Evolutionary conservation across 1,140 invertebrate species (phyloP), one percentile per base, ranked within the genome.

Genomic region (Lordiphosa collinella): DNA sequence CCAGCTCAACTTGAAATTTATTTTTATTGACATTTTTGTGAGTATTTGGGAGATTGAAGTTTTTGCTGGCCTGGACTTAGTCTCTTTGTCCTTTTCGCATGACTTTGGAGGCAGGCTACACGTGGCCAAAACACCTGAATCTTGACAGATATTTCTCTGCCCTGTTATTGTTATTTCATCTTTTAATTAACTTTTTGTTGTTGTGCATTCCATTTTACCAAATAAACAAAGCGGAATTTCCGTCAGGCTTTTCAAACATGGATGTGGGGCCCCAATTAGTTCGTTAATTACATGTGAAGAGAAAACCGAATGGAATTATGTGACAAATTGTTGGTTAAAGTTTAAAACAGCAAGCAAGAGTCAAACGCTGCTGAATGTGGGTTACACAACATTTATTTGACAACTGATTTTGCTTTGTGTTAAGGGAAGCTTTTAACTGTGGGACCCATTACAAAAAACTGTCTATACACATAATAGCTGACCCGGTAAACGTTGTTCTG

Each of bases 131-230:
- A n/a, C n/a, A n/a, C n/a, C n/a, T n/a, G n/a, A n/a, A n/a, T n/a
- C n/a, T 68, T 46, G 41, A 47, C 54, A 54, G 40, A 31, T 25
- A 62, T 54, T 63, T 43, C 22, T 12, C 41, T 43, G 11, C 37
- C 12, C 8, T 25, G 32, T 44, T 58, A 22, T 48, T 29, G 5
- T 22, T 36, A 12, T 32, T 5, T 35, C 25, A 54, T 65, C 47
- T 61, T 56, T 54, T 69, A 50, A 79, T 69, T 59, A 65, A 73
- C 37, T 62, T 62, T 16, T 41, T 44, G 36, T 57, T 52, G 22
- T 29, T 43, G 5, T 34, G 22, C n/a, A 29, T 29, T 29, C 8
- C 1, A 29, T 29, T 34, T 14, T 48, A 10, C 9, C 37, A 37
- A 32, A 50, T 44, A 55, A 63, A 60, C 46, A 59, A 53, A 60